A percentile compares a stretch with the other conserved stretches of the same genome.
Conservation (phyloP, 37 sponge, comb jelly and placozoan species). For the Halichondria panicea region DNA sequence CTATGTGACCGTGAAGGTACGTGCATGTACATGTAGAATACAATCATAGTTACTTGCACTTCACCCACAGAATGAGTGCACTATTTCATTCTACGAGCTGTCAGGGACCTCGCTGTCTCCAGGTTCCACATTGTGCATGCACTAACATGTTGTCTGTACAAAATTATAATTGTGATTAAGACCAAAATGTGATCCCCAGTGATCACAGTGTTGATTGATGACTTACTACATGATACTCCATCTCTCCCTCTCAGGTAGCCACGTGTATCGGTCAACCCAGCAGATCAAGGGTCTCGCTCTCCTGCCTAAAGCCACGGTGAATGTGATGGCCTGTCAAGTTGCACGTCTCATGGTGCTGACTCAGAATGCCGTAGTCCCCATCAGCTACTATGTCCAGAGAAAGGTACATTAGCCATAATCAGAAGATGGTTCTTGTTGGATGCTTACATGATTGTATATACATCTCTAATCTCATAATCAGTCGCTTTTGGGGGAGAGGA, state of each 20-base stretch:
- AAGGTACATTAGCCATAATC: slow-evolving; percentile 45
- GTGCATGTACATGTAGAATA: slow-evolving; percentile 1
- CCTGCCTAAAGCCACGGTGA: slow-evolving; percentile 79
- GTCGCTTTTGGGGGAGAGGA: too few relatives aligned
- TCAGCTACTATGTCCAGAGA: slow-evolving; percentile 75
- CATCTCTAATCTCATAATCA: too few relatives aligned
- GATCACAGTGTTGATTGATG: neutral
- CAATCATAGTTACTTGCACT: neutral
- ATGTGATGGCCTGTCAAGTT: slow-evolving; percentile 84
- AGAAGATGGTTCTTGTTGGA: neutral
- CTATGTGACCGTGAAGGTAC: slow-evolving; percentile 69
- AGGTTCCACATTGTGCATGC: neutral
- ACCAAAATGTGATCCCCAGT: neutral
- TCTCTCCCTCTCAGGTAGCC: slow-evolving; percentile 33
- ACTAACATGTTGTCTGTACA: neutral
- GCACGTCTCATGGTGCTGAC: slow-evolving; percentile 75
- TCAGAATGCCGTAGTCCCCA: slow-evolving; percentile 71
- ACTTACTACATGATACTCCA: neutral
- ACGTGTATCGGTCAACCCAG: slow-evolving; percentile 31
- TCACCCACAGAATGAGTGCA: slow-evolving; percentile 46
- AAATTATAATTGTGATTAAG: neutral
- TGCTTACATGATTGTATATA: neutral
- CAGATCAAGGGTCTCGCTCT: slow-evolving; percentile 71
- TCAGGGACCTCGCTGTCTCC: slow-evolving; percentile 23
- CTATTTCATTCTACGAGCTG: slow-evolving; percentile 55